Evolutionary conservation across 2,888 invertebrate genomes (phyloP).

Genomic region (Apamea sordens): DNA sequence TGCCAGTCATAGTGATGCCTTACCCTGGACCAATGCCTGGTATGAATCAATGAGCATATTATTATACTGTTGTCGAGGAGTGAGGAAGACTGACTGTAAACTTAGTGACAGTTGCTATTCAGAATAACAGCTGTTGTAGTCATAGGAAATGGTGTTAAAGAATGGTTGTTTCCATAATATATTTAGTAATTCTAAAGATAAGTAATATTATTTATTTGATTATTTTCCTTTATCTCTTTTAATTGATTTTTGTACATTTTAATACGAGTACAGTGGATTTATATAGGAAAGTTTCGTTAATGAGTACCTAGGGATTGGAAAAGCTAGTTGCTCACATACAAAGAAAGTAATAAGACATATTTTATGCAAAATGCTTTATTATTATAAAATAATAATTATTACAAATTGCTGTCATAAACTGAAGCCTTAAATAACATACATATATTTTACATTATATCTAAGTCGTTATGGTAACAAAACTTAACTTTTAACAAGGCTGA

Average conservation of each 20-base stretch:
- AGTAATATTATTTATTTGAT: conserved; percentile 14
- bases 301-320: not conserved
- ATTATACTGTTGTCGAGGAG: conserved; percentile 6
- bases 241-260: not conserved
- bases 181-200: conserved; percentile 11
- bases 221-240: not conserved
- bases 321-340: not conserved
- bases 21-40: conserved; percentile 60
- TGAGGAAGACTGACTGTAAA: conserved; percentile 53
- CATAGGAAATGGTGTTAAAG: conserved; percentile 27
- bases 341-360: not conserved
- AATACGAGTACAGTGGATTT: not conserved
- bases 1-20: conserved; percentile 78
- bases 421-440: conserved; percentile 56
- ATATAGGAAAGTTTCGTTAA: not conserved
- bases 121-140: conserved; percentile 18
- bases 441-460: conserved; percentile 59
- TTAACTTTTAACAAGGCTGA: conserved; percentile 71
- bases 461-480: conserved; percentile 66
- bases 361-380: conserved; percentile 65
- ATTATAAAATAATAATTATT: conserved; percentile 60
- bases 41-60: conserved; percentile 36
- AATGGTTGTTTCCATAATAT: conserved; percentile 46
- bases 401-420: conserved; percentile 53
- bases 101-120: conserved; percentile 6